Conservation (phyloP, 2,797 vertebrate species). For the Acrossocheilus fasciatus region DNA sequence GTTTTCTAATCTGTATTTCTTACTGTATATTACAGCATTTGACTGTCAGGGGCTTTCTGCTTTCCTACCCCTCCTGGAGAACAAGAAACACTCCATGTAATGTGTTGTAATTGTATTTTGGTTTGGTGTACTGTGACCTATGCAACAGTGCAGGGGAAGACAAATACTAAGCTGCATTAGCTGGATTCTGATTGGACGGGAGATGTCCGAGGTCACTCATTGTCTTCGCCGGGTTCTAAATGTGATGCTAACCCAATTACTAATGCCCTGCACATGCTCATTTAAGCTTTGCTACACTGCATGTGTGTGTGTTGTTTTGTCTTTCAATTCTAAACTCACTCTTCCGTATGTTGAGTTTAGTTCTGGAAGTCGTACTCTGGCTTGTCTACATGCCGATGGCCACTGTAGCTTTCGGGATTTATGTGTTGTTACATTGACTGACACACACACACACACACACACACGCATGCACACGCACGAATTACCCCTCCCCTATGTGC, state of each 20-base stretch:
- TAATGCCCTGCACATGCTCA: conserved; percentile 47
- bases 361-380: conserved; percentile 43
- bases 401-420: conserved; percentile 63
- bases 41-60: conserved; percentile 24
- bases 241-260: conserved; percentile 56
- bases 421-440: conserved; percentile 42
- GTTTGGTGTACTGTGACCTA: background rate
- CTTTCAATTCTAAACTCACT: conserved; percentile 22
- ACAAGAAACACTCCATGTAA: background rate
- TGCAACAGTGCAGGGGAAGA: conserved; percentile 14
- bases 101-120: background rate
- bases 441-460: background rate
- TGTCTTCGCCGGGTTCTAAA: conserved; percentile 38
- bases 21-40: background rate
- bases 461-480: background rate
- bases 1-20: background rate
- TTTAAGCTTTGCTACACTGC: conserved; percentile 35
- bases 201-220: conserved; percentile 44
- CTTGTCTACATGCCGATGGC: conserved; percentile 51
- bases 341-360: conserved; percentile 12
- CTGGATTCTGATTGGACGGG: conserved; percentile 25
- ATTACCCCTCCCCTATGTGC: background rate
- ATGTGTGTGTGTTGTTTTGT: conserved; percentile 3
- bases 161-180: conserved; percentile 49
- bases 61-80: background rate